Percentiles rank a stretch among this genome's conserved stretches.
These are phyloP conservation scores for Coendou prehensilis DNA, from an alignment of 2,797 vertebrate species.

Conservation along the genomic window DNA sequence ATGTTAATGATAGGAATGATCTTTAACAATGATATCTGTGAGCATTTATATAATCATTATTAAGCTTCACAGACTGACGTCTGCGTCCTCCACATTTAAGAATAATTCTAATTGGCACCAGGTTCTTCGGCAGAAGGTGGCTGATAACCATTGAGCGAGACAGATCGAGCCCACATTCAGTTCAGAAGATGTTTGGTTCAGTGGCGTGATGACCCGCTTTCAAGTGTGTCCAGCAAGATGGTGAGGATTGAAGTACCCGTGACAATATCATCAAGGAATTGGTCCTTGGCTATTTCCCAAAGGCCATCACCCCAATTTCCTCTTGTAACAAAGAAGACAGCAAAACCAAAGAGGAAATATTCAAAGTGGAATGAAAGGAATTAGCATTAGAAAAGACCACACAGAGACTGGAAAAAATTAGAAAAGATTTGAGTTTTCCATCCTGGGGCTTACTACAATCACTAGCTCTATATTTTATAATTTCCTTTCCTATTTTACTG, in stretches of 20 bases:
- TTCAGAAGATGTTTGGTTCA: background rate
- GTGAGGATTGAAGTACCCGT: constrained; percentile 7
- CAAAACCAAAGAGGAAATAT: constrained; percentile 30
- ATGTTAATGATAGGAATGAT: background rate
- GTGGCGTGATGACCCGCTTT: background rate
- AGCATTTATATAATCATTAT: constrained; percentile 13
- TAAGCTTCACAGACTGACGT: constrained; percentile 44
- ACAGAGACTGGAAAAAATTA: background rate
- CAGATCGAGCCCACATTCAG: background rate
- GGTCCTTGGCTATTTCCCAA: background rate
- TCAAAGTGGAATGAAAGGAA: constrained; percentile 38
- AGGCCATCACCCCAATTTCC: background rate
- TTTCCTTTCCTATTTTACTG: background rate
- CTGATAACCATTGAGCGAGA: background rate
- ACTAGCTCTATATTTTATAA: background rate
- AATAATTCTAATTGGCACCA: background rate
- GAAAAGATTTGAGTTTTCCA: background rate
- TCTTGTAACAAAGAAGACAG: constrained; percentile 42
- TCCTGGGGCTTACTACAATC: rapidly evolving
- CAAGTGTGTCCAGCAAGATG: background rate
- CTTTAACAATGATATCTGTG: background rate
- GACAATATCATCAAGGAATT: background rate
- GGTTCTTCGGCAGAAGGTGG: constrained; percentile 22
- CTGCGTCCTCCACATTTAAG: background rate
- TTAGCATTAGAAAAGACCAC: constrained; percentile 39